Evolutionary conservation across 2,888 invertebrate species (phyloP).

Genomic region (Lithophane semibrunnea): DNA sequence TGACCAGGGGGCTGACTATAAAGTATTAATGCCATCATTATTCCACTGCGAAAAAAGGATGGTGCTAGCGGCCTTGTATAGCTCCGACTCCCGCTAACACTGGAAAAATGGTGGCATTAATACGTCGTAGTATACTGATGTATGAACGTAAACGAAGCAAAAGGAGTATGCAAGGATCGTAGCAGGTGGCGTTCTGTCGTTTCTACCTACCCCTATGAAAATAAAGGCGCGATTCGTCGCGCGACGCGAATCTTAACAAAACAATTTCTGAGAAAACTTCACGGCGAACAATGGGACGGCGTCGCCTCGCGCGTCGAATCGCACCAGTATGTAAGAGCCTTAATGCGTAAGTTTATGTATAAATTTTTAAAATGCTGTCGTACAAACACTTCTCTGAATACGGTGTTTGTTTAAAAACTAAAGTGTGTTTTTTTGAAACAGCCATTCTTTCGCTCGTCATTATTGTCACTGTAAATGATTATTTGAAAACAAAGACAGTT

Average conservation of each 20-base stretch:
- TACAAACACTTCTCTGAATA: background rate
- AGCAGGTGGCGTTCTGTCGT: background rate
- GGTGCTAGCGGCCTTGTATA: too few species aligned
- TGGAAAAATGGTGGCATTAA: too few species aligned
- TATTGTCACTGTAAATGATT: background rate
- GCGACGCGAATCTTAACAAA: too few species aligned
- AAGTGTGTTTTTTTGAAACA: conserved; percentile 30
- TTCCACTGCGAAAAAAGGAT: too few species aligned
- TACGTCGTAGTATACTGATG: too few species aligned
- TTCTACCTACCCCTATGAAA: background rate
- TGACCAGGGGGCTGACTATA: background rate
- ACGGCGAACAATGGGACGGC: too few species aligned
- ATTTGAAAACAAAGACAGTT: conserved; percentile 37
- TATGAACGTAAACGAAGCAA: background rate
- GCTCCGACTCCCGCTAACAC: too few species aligned
- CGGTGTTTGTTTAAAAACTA: conserved; percentile 28
- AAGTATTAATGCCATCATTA: too few species aligned
- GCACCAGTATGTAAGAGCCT: too few species aligned
- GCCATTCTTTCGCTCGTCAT: conserved; percentile 7
- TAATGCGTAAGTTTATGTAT: background rate
- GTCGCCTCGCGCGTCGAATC: too few species aligned
- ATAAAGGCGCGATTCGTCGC: too few species aligned
- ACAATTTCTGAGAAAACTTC: too few species aligned
- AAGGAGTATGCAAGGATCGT: background rate
- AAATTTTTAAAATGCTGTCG: background rate